Evolutionary conservation across 2,888 invertebrate species (phyloP).

Genomic region (Cotesia congregata): DNA sequence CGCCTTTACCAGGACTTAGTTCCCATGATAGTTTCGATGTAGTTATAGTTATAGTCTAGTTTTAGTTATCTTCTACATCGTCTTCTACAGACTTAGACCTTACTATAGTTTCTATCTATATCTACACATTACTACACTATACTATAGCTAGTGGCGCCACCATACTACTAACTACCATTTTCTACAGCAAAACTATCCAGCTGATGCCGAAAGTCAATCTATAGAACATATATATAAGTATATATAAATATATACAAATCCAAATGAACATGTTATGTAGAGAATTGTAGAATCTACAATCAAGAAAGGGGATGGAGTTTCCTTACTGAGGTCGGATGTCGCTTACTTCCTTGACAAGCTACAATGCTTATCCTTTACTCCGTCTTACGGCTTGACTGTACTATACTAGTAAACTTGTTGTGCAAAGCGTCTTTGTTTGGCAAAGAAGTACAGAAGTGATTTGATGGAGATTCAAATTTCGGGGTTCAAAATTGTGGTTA

Average conservation of each 20-base stretch:
- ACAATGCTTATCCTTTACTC: slow-evolving; percentile 17
- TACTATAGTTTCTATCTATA: too few relatives aligned
- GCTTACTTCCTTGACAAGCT: slow-evolving; percentile 29
- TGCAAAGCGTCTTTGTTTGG: neutral
- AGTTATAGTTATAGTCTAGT: slow-evolving; percentile 5
- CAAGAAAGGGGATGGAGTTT: slow-evolving; percentile 31
- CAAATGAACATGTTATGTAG: too few relatives aligned
- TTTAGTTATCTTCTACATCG: slow-evolving; percentile 24
- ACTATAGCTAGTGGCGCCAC: too few relatives aligned
- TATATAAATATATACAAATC: too few relatives aligned
- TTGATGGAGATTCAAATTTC: neutral
- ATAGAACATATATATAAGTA: too few relatives aligned
- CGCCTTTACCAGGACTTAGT: slow-evolving; percentile 39
- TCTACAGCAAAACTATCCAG: too few relatives aligned
- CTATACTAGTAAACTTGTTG: neutral
- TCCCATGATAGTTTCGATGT: slow-evolving; percentile 35
- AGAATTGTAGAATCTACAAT: neutral
- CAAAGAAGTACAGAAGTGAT: neutral
- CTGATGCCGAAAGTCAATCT: too few relatives aligned
- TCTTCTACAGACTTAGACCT: too few relatives aligned
- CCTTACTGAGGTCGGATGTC: slow-evolving; percentile 37
- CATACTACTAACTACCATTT: too few relatives aligned
- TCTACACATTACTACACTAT: too few relatives aligned
- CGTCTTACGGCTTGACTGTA: neutral
- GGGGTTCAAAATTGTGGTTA: neutral